Evolutionary conservation across 2,113 vertebrate genomes (phyloP).

Genomic region (Enhydra lutris): DNA sequence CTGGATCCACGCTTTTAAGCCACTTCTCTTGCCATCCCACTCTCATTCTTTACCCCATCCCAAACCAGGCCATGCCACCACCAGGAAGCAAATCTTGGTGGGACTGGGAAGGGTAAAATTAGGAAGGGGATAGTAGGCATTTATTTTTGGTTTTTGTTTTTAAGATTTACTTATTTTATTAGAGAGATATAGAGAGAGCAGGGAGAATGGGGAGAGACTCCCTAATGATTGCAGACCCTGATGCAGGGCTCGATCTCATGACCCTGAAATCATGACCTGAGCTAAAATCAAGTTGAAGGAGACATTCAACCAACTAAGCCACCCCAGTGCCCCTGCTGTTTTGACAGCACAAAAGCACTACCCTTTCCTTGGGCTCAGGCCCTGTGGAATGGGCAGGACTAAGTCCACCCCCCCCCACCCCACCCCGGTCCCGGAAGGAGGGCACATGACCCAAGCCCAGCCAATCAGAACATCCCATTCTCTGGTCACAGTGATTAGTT

Average conservation of each 20-base stretch:
- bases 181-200: background rate
- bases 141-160: background rate
- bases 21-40: background rate
- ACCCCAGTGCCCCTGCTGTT: background rate
- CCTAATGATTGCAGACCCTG: background rate
- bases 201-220: background rate
- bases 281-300: background rate
- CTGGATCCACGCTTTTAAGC: background rate
- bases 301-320: background rate
- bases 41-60: background rate
- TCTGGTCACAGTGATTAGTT: background rate
- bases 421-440: background rate
- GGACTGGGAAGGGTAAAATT: background rate
- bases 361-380: background rate
- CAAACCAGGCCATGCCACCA: background rate
- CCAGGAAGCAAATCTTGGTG: background rate
- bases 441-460: background rate
- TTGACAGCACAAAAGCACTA: background rate
- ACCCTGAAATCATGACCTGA: background rate
- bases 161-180: background rate
- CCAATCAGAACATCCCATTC: background rate
- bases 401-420: background rate
- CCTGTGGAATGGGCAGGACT: background rate
- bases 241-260: background rate
- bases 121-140: background rate